phyloP scores from a whole-genome alignment of 2,113 vertebrate genomes.

The Romanogobio albipinnatus region DNA sequence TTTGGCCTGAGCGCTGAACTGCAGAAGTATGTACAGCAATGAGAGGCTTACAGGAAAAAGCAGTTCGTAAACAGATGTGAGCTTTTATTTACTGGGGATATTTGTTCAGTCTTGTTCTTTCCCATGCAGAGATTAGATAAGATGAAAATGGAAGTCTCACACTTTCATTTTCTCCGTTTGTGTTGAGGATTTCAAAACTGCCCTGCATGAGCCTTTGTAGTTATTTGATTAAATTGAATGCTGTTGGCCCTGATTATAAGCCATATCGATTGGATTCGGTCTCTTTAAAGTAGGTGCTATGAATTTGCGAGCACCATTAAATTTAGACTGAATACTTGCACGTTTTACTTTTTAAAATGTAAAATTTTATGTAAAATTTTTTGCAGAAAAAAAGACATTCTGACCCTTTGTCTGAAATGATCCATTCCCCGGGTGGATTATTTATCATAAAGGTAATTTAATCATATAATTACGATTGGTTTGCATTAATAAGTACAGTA shows the following conservation, averaged over 20 bases:
- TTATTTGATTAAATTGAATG: conserved; percentile 9
- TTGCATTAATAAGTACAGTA: too few relatives aligned
- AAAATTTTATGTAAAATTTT: too few relatives aligned
- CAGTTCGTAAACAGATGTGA: conserved; percentile 50
- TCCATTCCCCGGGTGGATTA: too few relatives aligned
- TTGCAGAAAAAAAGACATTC: too few relatives aligned
- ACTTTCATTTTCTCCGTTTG: background rate
- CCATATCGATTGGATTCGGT: background rate
- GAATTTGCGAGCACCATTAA: background rate
- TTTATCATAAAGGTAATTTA: too few relatives aligned
- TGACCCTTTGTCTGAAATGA: too few relatives aligned
- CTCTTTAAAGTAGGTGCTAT: background rate
- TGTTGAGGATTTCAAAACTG: background rate
- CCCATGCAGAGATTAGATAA: conserved; percentile 44
- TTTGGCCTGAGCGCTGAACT: background rate
- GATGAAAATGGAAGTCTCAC: conserved; percentile 31
- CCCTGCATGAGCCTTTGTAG: background rate
- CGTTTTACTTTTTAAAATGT: too few relatives aligned
- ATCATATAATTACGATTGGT: too few relatives aligned
- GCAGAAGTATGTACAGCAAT: background rate
- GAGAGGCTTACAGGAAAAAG: conserved; percentile 34
- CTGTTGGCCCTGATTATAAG: conserved; percentile 5
- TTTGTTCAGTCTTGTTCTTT: conserved; percentile 46
- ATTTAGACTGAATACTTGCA: background rate
- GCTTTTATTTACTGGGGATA: conserved; percentile 43